These are phyloP conservation scores for Troglohyphantes excavatus DNA, from an alignment of 2,888 invertebrate genomes.

Conservation along the genomic window DNA sequence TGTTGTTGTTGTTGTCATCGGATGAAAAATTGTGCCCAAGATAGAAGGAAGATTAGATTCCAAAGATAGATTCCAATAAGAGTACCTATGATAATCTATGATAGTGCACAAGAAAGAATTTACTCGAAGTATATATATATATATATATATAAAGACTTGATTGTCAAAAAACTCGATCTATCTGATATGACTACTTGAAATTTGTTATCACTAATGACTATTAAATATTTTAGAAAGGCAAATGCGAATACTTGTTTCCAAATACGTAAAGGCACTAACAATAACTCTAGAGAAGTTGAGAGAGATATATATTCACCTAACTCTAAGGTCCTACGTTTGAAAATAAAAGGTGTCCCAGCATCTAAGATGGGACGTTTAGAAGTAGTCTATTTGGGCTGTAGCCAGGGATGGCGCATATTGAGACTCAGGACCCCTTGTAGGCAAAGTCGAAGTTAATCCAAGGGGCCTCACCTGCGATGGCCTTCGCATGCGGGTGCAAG, in stretches of 20 bases:
- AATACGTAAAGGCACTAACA: constrained; percentile 53
- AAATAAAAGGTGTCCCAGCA: constrained; percentile 22
- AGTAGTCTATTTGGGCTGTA: constrained; percentile 41
- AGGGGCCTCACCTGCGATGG: not conserved
- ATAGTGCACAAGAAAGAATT: constrained; percentile 29
- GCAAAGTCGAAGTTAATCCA: constrained; percentile 57
- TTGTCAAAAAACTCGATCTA: constrained; percentile 52
- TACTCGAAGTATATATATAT: constrained; percentile 10
- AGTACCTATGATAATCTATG: constrained; percentile 1
- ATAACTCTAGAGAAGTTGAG: constrained; percentile 20
- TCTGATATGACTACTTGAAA: constrained; percentile 51
- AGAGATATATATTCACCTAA: constrained; percentile 18
- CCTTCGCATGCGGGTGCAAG: not conserved
- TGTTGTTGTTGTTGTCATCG: not conserved
- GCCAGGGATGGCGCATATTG: constrained; percentile 13
- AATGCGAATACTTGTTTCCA: constrained; percentile 39
- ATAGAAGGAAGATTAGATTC: constrained; percentile 29
- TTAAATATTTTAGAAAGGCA: constrained; percentile 18
- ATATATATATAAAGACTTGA: constrained; percentile 59
- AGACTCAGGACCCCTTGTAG: constrained; percentile 66
- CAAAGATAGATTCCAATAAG: constrained; percentile 1
- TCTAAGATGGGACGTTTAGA: constrained; percentile 7
- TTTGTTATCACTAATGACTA: not conserved
- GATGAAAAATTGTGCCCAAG: constrained; percentile 65
- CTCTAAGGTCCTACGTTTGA: constrained; percentile 34